phyloP scores from a whole-genome alignment of 2,113 vertebrate species.

The Xiphorhynchus elegans region DNA sequence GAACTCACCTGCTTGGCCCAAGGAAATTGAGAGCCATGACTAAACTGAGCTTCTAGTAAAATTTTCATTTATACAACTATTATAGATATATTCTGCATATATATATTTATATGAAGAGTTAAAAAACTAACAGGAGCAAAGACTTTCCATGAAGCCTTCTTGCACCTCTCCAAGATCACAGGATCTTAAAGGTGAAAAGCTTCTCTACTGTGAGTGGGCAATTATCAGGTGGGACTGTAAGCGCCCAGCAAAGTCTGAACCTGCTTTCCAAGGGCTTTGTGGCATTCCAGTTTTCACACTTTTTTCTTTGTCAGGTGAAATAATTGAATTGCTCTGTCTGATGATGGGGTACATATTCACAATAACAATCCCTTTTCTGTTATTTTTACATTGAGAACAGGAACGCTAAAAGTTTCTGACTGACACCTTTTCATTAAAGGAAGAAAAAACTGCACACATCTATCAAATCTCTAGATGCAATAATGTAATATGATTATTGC shows the following conservation, averaged over 20 bases:
- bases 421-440: conserved; percentile 10
- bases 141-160: not conserved
- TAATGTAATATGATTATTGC: conserved; percentile 34
- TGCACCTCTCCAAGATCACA: not conserved
- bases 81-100: no score
- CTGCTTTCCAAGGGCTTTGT: not conserved
- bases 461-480: conserved; percentile 19
- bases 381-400: conserved; percentile 2
- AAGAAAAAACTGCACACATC: not conserved
- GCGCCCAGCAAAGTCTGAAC: not conserved
- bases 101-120: no score
- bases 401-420: not conserved
- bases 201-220: not conserved
- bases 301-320: not conserved
- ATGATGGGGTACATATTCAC: not conserved
- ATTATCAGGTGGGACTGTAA: not conserved
- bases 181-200: not conserved
- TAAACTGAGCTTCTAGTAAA: not conserved
- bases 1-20: not conserved
- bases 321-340: not conserved
- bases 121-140: not conserved
- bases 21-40: not conserved
- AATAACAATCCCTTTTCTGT: not conserved
- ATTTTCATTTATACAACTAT: not conserved
- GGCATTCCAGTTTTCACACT: not conserved